Evolutionary conservation across 2,113 vertebrate genomes (phyloP), one percentile per base, ranked within the genome.

Genomic region (Porphyrio hochstetteri): DNA sequence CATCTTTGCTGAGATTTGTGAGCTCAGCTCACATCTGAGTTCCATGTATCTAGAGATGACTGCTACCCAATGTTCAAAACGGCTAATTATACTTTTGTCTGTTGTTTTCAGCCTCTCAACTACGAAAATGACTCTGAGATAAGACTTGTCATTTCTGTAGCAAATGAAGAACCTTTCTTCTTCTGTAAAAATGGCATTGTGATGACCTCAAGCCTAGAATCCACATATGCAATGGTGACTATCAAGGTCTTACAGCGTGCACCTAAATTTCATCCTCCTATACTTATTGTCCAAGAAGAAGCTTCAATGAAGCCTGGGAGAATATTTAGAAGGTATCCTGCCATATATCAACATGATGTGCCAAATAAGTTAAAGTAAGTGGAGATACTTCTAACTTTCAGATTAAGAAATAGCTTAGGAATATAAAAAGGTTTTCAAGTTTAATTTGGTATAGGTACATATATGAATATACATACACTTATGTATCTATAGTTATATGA

Each of bases 101-200:
- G 65, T 61, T 10, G 13, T 77, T 86, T 78, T 21, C 96, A 98
- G 99, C 98, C 96, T 48, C 96, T 98, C 79, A 95, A 97, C 92
- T 98, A 82, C 23, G 98, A 98, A 70, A 78, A 8, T 4, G 91
- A 55, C 5, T 42, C 65, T 2, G 8, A 24, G 0, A 44, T 18
- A 11, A 81, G 31, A 5, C 93, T 99, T 44, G 11, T 96, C 27
- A 92, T 98, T 18, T 65, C 67, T 16, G 98, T 98, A 31, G 68
- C 98, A 29, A 99, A 99, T 4, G 95, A 98, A 91, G 98, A 98
- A 68, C 42, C 53, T 0, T 86, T 98, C 28, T 97, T 96, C 86
- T 25, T 81, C 27, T 99, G 98, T 24, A 21, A 94, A 16, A 75
- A 46, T 0, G 75, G 56, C 13, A 10, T 9, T 52, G 70, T 82